These are phyloP conservation scores for Alosa alosa DNA, from an alignment of 2,113 vertebrate species.

Conservation along the genomic window DNA sequence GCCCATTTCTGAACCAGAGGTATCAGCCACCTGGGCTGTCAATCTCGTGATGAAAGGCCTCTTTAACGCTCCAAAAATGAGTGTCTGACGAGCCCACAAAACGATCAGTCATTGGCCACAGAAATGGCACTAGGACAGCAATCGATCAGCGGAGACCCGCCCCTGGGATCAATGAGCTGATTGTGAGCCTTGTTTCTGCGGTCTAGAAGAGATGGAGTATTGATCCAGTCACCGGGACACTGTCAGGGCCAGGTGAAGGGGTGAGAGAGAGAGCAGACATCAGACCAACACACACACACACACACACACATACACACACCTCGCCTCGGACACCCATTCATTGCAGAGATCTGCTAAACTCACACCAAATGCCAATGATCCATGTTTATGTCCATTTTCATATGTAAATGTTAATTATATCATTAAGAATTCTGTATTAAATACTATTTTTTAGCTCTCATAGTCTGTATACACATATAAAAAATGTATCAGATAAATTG, in stretches of 20 bases:
- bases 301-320: too few species aligned
- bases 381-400: too few species aligned
- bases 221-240: slow-evolving; percentile 46
- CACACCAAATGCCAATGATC: too few species aligned
- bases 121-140: not conserved
- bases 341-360: too few species aligned
- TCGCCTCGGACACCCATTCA: too few species aligned
- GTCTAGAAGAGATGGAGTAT: slow-evolving; percentile 52
- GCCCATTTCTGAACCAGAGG: not conserved
- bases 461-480: too few species aligned
- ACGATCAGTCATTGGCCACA: not conserved
- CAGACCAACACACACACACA: too few species aligned
- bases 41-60: not conserved
- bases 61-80: not conserved
- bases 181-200: slow-evolving; percentile 21
- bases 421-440: too few species aligned
- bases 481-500: too few species aligned
- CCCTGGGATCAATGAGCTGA: slow-evolving; percentile 17
- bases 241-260: not conserved
- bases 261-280: too few species aligned
- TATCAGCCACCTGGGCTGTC: not conserved
- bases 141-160: slow-evolving; percentile 28
- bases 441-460: too few species aligned
- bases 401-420: too few species aligned
- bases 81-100: not conserved